A percentile compares a stretch with the other conserved stretches of the same genome.
Conservation (phyloP, 2,113 vertebrate genomes). For the Suncus etruscus region DNA sequence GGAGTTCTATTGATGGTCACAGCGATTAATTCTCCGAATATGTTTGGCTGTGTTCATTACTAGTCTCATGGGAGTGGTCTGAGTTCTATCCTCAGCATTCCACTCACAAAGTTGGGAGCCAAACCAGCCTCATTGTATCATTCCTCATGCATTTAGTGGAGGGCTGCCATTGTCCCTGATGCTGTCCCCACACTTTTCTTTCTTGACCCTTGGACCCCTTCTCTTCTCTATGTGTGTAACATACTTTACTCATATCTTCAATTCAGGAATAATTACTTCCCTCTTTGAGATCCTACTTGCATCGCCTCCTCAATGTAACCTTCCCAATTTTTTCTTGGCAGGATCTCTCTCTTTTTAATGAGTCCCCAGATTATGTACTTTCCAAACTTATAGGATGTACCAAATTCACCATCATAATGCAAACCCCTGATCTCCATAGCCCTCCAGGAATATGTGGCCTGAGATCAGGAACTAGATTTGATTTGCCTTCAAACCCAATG, state of each 20-base stretch:
- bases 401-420: neutral
- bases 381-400: neutral
- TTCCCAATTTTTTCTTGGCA: slow-evolving; percentile 10
- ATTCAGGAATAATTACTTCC: neutral
- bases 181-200: neutral
- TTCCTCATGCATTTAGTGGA: neutral
- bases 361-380: neutral
- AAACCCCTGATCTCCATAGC: neutral
- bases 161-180: neutral
- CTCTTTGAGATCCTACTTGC: neutral
- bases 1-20: neutral
- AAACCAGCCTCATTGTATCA: neutral
- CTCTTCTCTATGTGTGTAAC: neutral
- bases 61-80: too few species aligned
- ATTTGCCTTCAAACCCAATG: neutral
- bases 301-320: neutral
- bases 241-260: neutral
- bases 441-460: neutral
- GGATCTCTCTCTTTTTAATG: neutral
- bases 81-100: neutral
- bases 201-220: neutral
- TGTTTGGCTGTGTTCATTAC: too few species aligned
- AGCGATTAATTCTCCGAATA: neutral
- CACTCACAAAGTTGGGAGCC: neutral
- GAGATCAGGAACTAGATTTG: neutral